phyloP scores from a whole-genome alignment of 53 echinoderm and acorn worm species.

The Paracentrotus lividus region DNA sequence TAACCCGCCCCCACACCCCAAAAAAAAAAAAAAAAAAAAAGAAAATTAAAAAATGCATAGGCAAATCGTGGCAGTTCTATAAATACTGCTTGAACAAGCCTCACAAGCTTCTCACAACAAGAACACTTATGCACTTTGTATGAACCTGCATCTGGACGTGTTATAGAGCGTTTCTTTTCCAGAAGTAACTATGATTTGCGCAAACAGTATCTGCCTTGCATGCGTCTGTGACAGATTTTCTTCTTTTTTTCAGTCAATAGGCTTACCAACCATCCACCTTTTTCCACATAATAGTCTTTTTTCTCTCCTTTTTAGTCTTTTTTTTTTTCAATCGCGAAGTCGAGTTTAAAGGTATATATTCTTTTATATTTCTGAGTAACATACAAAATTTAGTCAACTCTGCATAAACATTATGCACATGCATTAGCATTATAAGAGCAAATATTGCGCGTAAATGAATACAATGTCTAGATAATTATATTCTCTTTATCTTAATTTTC shows the following conservation, averaged over 20 bases:
- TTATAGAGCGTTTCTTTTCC: neutral
- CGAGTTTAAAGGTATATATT: neutral
- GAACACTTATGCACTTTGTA: constrained; percentile 42
- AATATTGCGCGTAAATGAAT: too few relatives aligned
- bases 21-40: too few relatives aligned
- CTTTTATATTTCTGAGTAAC: too few relatives aligned
- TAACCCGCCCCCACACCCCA: too few relatives aligned
- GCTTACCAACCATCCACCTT: too few relatives aligned
- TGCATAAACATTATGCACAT: too few relatives aligned
- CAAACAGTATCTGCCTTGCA: neutral
- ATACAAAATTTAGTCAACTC: too few relatives aligned
- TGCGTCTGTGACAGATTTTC: neutral
- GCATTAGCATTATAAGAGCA: too few relatives aligned
- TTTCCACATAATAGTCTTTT: neutral
- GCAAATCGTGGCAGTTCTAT: neutral
- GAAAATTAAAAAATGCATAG: too few relatives aligned
- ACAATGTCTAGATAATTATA: too few relatives aligned
- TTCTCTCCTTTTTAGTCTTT: neutral
- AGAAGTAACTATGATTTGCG: neutral
- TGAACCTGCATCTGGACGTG: neutral
- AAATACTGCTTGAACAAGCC: neutral
- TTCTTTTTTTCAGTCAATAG: neutral
- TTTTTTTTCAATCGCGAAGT: neutral
- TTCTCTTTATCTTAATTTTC: too few relatives aligned
- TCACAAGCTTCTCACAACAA: too few relatives aligned